Evolutionary conservation across 2,797 vertebrate species (phyloP).

Genomic region (Pempheris klunzingeri): DNA sequence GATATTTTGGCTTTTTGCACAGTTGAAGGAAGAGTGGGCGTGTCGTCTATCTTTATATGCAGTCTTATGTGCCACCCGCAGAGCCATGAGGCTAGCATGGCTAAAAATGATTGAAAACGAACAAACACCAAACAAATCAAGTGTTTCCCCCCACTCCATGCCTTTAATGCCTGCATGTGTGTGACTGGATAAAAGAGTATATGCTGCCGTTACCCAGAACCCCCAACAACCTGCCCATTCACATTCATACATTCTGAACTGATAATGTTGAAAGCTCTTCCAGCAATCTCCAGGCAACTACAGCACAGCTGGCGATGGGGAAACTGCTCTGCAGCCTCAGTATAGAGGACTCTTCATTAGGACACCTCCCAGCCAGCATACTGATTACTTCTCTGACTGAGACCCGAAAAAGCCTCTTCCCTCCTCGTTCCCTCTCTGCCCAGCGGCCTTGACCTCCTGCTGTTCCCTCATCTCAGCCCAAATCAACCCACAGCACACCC

Average conservation of each 20-base stretch:
- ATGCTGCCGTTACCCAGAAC: constrained; percentile 32
- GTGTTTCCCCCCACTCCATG: not conserved
- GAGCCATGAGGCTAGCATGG: not conserved
- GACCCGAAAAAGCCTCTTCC: constrained; percentile 68
- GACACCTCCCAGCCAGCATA: constrained; percentile 65
- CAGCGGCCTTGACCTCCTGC: constrained; percentile 63
- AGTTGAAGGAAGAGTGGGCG: no score
- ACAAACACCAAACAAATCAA: not conserved
- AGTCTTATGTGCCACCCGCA: no score
- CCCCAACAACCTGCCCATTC: constrained; percentile 31
- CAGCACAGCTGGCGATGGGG: constrained; percentile 63
- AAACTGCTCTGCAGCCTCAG: constrained; percentile 62
- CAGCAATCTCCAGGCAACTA: constrained; percentile 64
- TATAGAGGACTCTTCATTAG: constrained; percentile 75
- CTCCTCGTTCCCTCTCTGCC: constrained; percentile 51
- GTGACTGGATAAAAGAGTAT: not conserved
- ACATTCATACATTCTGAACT: constrained; percentile 55
- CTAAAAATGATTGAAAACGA: not conserved
- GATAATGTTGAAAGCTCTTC: constrained; percentile 54
- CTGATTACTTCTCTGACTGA: constrained; percentile 69
- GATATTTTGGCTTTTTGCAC: no score
- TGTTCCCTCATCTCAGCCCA: constrained; percentile 69
- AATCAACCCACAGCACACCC: constrained; percentile 63
- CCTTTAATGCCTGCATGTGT: constrained; percentile 12
- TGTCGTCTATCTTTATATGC: no score